Evolutionary conservation across 2,888 invertebrate species (phyloP), one percentile per base, ranked within the genome.

Genomic region (Polymixis flavicincta): DNA sequence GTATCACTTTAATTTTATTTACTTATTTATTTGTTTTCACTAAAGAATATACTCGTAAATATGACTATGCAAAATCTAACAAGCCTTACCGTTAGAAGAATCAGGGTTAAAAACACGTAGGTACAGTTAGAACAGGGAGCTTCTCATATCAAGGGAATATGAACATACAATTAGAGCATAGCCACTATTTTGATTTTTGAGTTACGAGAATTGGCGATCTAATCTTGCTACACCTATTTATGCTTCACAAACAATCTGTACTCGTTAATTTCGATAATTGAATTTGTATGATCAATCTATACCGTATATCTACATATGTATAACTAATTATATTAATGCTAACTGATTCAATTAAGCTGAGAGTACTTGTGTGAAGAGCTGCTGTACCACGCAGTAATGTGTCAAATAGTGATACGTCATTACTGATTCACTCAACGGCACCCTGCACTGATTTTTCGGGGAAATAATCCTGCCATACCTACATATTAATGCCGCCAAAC

Each of bases 301-400:
- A 17, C 37, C 7, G 59, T 28, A 75, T 74, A n/a, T n/a, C n/a
- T n/a, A 48, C 28, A 65, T 50, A 65, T 45, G 42, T 45, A 45
- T 54, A 48, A 50, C 54, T 82, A 66, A 76, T 81, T 61, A 76
- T 55, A 82, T 66, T 32, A 75, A 32, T 66, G 14, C 8, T 65
- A 50, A 32, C 17, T 61, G 76, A 76, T 76, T 81, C 28, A 67
- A 82, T 78, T 76, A 67, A 8, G 32, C 32, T n/a, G 37, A 37
- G 59, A 42, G 64, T 59, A 19, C n/a, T 78, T 54, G 32, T 17
- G 32, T 42, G 50, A 57, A 63, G 74, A 65, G 42, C 50, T 63
- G 28, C 22, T 55, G 32, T 48, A 48, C 45, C 7, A 50, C 54
- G 52, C n/a, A 13, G n/a, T 61, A 4, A 45, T 28, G 32, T 67